Conservation (phyloP, 1,140 invertebrate genomes). For the Calephelis virginiensis region DNA sequence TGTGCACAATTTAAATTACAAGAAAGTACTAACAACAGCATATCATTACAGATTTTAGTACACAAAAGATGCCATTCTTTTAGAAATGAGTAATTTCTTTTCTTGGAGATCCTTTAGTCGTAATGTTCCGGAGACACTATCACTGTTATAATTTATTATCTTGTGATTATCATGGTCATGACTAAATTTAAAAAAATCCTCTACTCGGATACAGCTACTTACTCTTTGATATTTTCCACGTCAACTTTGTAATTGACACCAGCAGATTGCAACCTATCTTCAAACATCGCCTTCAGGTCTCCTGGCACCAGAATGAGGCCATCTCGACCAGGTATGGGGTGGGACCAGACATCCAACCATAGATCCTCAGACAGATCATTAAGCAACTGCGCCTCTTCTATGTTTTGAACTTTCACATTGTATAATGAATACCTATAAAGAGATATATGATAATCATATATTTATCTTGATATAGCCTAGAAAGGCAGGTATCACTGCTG, state of each 20-base stretch:
- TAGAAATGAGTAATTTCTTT: too few species aligned
- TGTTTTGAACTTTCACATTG: slow-evolving; percentile 34
- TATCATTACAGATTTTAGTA: too few species aligned
- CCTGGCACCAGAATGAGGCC: slow-evolving; percentile 42
- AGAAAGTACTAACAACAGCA: too few species aligned
- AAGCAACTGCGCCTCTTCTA: slow-evolving; percentile 33
- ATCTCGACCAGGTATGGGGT: slow-evolving; percentile 32
- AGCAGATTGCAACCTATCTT: slow-evolving; percentile 29
- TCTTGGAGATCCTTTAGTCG: too few species aligned
- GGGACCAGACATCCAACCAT: slow-evolving; percentile 44
- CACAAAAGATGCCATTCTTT: too few species aligned
- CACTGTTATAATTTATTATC: too few species aligned
- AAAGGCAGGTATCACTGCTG: too few species aligned
- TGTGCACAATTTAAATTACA: too few species aligned
- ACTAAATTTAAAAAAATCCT: background rate
- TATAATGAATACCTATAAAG: slow-evolving; percentile 43
- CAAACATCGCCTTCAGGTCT: slow-evolving; percentile 29
- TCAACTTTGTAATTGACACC: slow-evolving; percentile 36
- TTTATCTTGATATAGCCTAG: too few species aligned
- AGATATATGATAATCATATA: background rate
- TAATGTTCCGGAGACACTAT: too few species aligned
- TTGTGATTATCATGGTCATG: too few species aligned
- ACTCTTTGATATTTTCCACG: slow-evolving; percentile 51
- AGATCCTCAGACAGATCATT: slow-evolving; percentile 33
- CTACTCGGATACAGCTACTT: slow-evolving; percentile 27